Conservation (phyloP, 2,113 vertebrate species). For the Alethe diademata region DNA sequence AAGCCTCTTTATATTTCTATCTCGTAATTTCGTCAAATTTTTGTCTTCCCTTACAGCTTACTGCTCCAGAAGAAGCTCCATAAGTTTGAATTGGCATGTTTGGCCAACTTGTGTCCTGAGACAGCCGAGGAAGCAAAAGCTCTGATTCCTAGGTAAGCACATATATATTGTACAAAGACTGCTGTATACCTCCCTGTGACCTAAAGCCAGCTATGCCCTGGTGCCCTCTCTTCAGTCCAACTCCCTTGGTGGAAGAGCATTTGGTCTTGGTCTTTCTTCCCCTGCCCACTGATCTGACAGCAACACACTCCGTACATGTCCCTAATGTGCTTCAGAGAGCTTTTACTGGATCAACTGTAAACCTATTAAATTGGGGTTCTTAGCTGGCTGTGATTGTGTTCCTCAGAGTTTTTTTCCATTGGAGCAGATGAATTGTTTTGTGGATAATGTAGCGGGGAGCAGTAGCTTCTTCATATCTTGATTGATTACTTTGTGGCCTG, state of each 20-base stretch:
- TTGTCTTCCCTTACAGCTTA: conserved; percentile 74
- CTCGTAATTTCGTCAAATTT: neutral
- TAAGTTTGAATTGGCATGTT: conserved; percentile 95
- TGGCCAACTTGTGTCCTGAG: conserved; percentile 96
- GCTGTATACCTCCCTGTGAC: neutral
- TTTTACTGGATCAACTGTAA: neutral
- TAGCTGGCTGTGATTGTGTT: neutral
- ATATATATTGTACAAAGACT: fast-evolving
- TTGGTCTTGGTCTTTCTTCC: neutral
- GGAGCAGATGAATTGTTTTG: neutral
- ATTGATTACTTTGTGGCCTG: neutral
- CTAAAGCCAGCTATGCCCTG: neutral
- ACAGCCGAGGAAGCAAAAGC: conserved; percentile 97
- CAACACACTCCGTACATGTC: neutral
- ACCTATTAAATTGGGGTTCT: neutral
- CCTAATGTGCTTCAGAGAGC: neutral
- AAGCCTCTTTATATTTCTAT: neutral
- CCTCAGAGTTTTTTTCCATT: neutral
- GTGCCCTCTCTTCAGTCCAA: neutral
- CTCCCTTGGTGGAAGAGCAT: neutral
- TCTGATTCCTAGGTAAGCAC: conserved; percentile 91
- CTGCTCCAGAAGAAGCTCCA: conserved; percentile 97
- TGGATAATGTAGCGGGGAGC: neutral
- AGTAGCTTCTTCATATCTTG: neutral
- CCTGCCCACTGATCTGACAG: neutral